These are phyloP conservation scores for Phenacoccus solenopsis DNA, from an alignment of 1,140 invertebrate genomes.

Conservation along the genomic window DNA sequence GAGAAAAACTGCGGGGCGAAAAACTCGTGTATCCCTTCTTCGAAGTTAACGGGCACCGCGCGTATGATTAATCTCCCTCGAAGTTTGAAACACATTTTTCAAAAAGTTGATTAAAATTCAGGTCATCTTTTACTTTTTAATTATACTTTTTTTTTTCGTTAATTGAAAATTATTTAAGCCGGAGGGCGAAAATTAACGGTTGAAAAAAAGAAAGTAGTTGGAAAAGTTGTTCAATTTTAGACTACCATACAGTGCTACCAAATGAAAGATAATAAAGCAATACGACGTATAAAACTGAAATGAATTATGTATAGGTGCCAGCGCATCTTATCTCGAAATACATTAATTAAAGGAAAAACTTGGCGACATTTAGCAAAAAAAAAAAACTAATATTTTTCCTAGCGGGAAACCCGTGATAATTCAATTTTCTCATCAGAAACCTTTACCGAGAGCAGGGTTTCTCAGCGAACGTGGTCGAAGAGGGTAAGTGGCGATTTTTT, in stretches of 20 bases:
- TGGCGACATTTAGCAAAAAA: slow-evolving; percentile 9
- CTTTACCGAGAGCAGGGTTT: background rate
- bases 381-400: slow-evolving; percentile 17
- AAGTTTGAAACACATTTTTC: slow-evolving; percentile 6
- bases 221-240: slow-evolving; percentile 18
- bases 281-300: slow-evolving; percentile 12
- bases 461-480: background rate
- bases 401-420: slow-evolving; percentile 16
- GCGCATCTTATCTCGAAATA: slow-evolving; percentile 14
- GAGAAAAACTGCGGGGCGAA: too few species aligned
- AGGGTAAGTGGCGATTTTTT: too few species aligned
- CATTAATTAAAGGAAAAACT: slow-evolving; percentile 18
- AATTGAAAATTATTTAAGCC: slow-evolving; percentile 17
- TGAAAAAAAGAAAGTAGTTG: slow-evolving; percentile 3
- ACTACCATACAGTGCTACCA: slow-evolving; percentile 13
- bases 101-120: slow-evolving; percentile 17
- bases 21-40: too few species aligned
- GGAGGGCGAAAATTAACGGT: slow-evolving; percentile 13
- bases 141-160: slow-evolving; percentile 13
- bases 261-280: slow-evolving; percentile 16
- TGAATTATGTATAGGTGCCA: slow-evolving; percentile 17
- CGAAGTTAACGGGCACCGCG: background rate
- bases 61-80: slow-evolving; percentile 5
- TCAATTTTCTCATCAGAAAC: slow-evolving; percentile 18
- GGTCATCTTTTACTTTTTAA: slow-evolving; percentile 18